Conservation (phyloP, 30 jellyfish, hydroid and myxozoan species). For the Turritopsis dohrnii region DNA sequence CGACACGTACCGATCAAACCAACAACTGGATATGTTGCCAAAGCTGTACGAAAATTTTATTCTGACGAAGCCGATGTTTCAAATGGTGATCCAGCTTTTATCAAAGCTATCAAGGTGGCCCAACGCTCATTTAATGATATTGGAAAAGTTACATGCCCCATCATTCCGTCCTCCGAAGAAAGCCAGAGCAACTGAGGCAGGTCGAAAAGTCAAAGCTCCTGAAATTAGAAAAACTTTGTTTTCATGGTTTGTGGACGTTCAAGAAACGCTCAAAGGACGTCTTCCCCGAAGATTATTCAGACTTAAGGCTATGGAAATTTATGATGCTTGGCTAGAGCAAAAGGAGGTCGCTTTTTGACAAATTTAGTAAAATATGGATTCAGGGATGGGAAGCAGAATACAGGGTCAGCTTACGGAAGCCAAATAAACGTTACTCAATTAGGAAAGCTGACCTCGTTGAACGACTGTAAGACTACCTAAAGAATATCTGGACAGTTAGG, state of each 20-base stretch:
- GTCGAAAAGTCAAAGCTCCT: conserved; percentile 40
- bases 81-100: conserved; percentile 16
- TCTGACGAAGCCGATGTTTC: conserved; percentile 7
- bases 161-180: conserved; percentile 13
- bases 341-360: not conserved
- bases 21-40: not conserved
- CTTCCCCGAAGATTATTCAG: conserved; percentile 38
- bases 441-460: no score
- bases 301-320: conserved; percentile 32
- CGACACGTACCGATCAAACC: not conserved
- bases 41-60: not conserved
- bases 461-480: no score
- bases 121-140: not conserved
- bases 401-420: no score
- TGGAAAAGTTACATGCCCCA: not conserved
- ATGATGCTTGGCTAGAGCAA: conserved; percentile 37
- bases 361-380: no score
- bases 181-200: conserved; percentile 41
- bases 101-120: conserved; percentile 10
- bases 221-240: conserved; percentile 42
- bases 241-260: conserved; percentile 40
- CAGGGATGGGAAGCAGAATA: no score
- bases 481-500: no score
- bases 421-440: no score
- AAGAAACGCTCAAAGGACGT: conserved; percentile 51